These are phyloP conservation scores for Yasuhikotakia modesta DNA, from an alignment of 2,797 vertebrate species.

Conservation along the genomic window DNA sequence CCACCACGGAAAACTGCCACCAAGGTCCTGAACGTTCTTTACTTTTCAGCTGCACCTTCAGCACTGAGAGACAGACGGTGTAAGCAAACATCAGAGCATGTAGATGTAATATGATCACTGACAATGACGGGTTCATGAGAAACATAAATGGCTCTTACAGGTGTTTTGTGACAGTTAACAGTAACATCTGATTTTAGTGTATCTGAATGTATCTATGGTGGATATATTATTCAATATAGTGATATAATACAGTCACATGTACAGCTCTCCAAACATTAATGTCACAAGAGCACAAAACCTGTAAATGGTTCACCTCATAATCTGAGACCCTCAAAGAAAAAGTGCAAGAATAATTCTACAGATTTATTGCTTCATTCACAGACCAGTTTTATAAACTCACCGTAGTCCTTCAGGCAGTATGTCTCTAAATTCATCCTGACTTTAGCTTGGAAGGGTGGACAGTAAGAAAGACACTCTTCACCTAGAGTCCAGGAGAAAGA, in stretches of 20 bases:
- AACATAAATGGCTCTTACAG: neutral
- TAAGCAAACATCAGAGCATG: neutral
- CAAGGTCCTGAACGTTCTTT: constrained; percentile 82
- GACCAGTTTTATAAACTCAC: constrained; percentile 71
- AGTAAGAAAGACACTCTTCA: constrained; percentile 85
- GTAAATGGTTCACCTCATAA: too few species aligned
- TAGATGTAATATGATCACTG: neutral
- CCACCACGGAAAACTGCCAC: constrained; percentile 83
- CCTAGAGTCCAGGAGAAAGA: constrained; percentile 66
- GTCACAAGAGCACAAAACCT: too few species aligned
- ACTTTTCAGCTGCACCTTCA: constrained; percentile 82
- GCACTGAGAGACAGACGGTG: constrained; percentile 70
- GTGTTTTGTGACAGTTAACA: too few species aligned
- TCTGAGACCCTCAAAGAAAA: too few species aligned
- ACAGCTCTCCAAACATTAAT: too few species aligned
- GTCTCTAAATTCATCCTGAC: constrained; percentile 86
- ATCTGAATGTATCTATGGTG: too few species aligned
- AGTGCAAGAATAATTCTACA: too few species aligned
- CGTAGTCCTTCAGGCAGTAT: constrained; percentile 88
- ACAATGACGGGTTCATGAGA: neutral
- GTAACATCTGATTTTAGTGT: too few species aligned
- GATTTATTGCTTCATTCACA: too few species aligned
- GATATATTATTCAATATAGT: too few species aligned
- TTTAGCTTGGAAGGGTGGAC: constrained; percentile 80
- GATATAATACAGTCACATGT: too few species aligned